Conservation (phyloP, 2,888 invertebrate species). For the Noctua comes region DNA sequence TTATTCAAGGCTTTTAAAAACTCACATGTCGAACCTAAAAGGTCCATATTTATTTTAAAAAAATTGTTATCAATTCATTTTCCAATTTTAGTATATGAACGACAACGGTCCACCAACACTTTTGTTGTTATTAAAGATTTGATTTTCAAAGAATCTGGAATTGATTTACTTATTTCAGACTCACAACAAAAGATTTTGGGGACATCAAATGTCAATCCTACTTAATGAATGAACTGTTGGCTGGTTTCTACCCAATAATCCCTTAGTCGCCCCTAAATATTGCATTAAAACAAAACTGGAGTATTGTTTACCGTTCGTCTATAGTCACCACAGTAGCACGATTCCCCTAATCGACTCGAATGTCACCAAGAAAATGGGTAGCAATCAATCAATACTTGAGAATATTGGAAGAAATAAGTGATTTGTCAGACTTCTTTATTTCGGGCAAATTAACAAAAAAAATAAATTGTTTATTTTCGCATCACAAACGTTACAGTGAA, state of each 20-base stretch:
- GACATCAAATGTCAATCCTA: slow-evolving; percentile 1
- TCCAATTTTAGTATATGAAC: background rate
- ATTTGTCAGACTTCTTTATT: slow-evolving; percentile 20
- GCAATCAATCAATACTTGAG: slow-evolving; percentile 47
- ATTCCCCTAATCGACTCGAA: slow-evolving; percentile 49
- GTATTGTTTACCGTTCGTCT: slow-evolving; percentile 41
- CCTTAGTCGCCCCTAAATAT: slow-evolving; percentile 24
- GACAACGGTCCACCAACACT: background rate
- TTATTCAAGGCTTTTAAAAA: no score
- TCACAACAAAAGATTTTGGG: slow-evolving; percentile 16
- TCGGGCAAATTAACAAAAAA: background rate
- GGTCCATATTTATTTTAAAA: background rate
- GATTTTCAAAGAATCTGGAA: background rate
- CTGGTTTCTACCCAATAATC: slow-evolving; percentile 34
- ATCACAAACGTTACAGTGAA: no score
- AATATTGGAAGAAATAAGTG: slow-evolving; percentile 7
- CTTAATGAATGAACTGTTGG: slow-evolving; percentile 32
- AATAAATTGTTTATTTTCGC: no score
- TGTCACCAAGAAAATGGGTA: slow-evolving; percentile 35
- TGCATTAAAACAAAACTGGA: slow-evolving; percentile 33
- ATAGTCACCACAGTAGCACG: slow-evolving; percentile 49
- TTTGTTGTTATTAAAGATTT: background rate
- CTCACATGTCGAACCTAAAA: no score
- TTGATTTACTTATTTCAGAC: background rate
- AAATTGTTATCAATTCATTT: background rate